These are phyloP conservation scores for Stegana nigrithorax DNA, from an alignment of 2,888 invertebrate genomes.

Conservation along the genomic window DNA sequence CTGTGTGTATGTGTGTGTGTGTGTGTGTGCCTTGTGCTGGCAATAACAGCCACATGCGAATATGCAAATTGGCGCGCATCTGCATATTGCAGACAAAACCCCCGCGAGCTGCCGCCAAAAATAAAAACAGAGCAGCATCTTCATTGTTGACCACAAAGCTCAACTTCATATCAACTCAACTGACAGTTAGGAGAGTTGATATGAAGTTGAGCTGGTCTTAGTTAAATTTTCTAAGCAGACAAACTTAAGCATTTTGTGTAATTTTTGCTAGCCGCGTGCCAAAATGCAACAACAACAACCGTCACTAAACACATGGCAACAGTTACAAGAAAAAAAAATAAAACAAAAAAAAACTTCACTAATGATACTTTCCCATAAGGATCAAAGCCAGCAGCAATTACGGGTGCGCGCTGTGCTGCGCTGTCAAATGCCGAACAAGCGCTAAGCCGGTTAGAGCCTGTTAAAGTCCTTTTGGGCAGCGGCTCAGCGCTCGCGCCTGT, in stretches of 20 bases:
- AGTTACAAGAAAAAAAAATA: conserved; percentile 3
- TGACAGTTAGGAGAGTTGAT: too few relatives aligned
- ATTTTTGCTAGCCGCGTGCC: conserved; percentile 58
- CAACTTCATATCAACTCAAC: too few relatives aligned
- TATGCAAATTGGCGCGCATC: conserved; percentile 9
- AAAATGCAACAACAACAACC: too few relatives aligned
- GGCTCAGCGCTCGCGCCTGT: conserved; percentile 7
- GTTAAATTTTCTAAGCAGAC: too few relatives aligned
- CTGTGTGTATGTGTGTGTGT: too few relatives aligned
- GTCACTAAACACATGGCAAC: background rate
- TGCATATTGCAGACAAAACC: background rate
- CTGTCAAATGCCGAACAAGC: conserved; percentile 54
- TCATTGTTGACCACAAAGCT: too few relatives aligned
- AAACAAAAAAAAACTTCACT: background rate
- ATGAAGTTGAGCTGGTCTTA: too few relatives aligned
- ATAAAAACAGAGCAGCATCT: background rate
- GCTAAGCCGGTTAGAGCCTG: conserved; percentile 55
- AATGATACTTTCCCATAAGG: conserved; percentile 34
- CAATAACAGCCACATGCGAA: background rate
- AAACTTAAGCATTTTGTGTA: conserved; percentile 44
- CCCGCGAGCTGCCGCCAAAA: background rate
- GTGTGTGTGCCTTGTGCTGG: too few relatives aligned
- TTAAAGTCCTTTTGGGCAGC: conserved; percentile 23
- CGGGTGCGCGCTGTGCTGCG: too few relatives aligned
- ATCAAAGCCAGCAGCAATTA: conserved; percentile 63